Conservation (phyloP, 92 coral and sea anemone genomes). For the Parazoanthus atlanticus region DNA sequence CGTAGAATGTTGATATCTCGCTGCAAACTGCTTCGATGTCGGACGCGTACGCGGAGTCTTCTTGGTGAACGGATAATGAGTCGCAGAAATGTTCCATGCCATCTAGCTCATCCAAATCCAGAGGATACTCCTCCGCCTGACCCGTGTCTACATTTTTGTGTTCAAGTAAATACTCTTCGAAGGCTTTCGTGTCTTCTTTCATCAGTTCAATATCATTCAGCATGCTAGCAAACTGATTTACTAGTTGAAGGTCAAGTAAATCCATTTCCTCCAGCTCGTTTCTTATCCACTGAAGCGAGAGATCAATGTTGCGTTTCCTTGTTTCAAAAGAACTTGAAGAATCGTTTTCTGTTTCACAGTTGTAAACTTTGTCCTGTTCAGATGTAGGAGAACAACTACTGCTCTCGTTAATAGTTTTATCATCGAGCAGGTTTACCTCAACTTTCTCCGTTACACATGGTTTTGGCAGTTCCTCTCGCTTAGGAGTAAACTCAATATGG, state of each 20-base stretch:
- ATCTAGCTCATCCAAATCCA: constrained; percentile 11
- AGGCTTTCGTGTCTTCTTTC: constrained; percentile 22
- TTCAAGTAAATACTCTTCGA: constrained; percentile 30
- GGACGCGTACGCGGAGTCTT: constrained; percentile 23
- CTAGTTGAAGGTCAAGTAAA: constrained; percentile 26
- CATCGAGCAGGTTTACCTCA: not conserved
- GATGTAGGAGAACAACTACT: not conserved
- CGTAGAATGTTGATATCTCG: constrained; percentile 17
- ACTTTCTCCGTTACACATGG: not conserved
- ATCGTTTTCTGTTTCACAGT: not conserved
- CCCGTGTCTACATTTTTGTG: not conserved
- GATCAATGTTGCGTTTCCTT: constrained; percentile 58
- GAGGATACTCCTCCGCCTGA: not conserved
- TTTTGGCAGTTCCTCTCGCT: constrained; percentile 11
- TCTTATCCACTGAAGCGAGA: constrained; percentile 59
- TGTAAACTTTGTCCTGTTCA: not conserved
- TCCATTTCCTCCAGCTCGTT: constrained; percentile 54
- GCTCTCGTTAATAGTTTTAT: not conserved
- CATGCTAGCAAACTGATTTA: constrained; percentile 19
- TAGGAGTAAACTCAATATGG: constrained; percentile 1
- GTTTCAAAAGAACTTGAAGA: constrained; percentile 24
- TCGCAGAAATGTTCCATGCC: not conserved
- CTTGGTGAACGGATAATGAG: constrained; percentile 11
- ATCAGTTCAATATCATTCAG: constrained; percentile 12
- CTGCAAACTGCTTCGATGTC: constrained; percentile 23